Percentiles rank a stretch among this genome's conserved stretches.
Conservation (phyloP, 2,888 invertebrate species). For the Agonum fuliginosum region DNA sequence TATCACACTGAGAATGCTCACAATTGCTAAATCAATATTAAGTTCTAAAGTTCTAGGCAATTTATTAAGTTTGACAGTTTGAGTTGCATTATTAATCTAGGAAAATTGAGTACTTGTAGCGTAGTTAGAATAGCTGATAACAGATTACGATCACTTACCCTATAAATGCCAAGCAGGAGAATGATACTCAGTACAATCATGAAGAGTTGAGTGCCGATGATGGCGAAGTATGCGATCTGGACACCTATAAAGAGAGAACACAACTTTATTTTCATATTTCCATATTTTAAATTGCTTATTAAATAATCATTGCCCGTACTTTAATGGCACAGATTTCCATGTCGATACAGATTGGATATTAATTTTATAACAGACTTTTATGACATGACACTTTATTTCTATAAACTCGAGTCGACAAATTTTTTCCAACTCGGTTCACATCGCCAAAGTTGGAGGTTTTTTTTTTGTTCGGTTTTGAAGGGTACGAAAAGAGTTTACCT, state of each 20-base stretch:
- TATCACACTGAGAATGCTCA: not conserved
- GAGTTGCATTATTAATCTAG: not conserved
- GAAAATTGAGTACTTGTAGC: not conserved
- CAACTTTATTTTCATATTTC: not conserved
- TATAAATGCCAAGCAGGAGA: slow-evolving; percentile 83
- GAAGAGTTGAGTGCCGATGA: slow-evolving; percentile 86
- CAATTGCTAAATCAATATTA: not conserved
- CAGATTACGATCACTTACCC: slow-evolving; percentile 76
- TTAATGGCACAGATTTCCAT: no score
- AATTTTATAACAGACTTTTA: no score
- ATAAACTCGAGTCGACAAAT: no score
- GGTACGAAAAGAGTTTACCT: no score
- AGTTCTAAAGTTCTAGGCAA: not conserved
- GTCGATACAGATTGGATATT: no score
- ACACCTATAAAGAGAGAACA: slow-evolving; percentile 82
- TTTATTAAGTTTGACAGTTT: not conserved
- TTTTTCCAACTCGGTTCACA: no score
- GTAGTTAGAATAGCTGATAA: not conserved
- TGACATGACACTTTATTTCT: no score
- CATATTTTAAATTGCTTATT: not conserved
- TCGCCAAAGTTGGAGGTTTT: no score
- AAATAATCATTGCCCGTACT: not conserved
- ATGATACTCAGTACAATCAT: slow-evolving; percentile 84
- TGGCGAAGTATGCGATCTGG: slow-evolving; percentile 86
- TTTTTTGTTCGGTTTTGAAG: no score